Conservation (phyloP, 2,797 vertebrate genomes). For the Morelia viridis region DNA sequence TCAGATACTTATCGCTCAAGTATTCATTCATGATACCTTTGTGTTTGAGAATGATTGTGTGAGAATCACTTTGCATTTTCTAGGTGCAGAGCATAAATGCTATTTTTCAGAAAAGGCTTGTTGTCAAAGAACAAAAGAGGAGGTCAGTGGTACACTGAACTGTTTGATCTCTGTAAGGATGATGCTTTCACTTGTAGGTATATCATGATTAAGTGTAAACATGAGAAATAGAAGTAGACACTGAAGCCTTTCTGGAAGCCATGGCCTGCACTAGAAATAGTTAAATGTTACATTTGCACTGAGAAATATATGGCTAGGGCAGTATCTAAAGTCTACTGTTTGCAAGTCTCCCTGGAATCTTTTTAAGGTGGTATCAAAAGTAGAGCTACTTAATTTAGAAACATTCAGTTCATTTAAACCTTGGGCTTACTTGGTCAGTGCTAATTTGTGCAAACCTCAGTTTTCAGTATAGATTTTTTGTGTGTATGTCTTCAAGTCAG, state of each 20-base stretch:
- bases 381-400: background rate
- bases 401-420: background rate
- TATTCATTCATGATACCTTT: background rate
- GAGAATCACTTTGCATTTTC: background rate
- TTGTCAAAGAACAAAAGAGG: background rate
- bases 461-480: background rate
- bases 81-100: background rate
- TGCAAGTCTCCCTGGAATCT: background rate
- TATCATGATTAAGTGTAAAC: constrained; percentile 12
- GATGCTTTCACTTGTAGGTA: background rate
- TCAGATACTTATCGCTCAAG: background rate
- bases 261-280: background rate
- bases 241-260: background rate
- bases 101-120: background rate
- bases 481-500: background rate
- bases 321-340: background rate
- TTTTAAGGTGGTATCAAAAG: background rate
- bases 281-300: background rate
- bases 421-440: background rate
- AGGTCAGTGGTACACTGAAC: background rate
- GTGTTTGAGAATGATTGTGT: background rate
- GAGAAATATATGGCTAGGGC: background rate
- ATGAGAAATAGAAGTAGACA: background rate
- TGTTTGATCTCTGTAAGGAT: background rate
- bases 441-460: background rate